These are phyloP conservation scores for Diphyllodes magnificus DNA, from an alignment of 2,113 vertebrate species.

Conservation along the genomic window DNA sequence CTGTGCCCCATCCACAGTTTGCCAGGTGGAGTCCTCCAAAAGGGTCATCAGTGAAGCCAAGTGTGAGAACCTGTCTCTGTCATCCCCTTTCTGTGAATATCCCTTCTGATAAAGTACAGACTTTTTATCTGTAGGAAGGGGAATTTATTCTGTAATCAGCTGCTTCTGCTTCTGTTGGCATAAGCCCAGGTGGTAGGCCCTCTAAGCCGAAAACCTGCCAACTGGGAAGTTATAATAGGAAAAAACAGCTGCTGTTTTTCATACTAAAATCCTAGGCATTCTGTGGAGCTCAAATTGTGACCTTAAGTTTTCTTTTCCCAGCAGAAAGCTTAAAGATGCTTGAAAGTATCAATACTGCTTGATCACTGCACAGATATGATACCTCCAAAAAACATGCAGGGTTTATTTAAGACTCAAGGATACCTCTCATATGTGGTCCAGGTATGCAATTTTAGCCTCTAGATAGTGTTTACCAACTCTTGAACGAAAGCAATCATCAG, in stretches of 20 bases:
- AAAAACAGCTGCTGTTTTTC: conserved; percentile 34
- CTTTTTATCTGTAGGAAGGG: neutral
- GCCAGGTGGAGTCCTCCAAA: neutral
- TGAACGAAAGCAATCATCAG: neutral
- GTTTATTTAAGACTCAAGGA: neutral
- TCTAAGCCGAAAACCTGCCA: neutral
- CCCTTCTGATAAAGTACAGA: neutral
- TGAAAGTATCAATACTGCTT: neutral
- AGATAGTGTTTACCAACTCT: neutral
- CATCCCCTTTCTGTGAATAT: neutral
- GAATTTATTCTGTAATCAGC: neutral
- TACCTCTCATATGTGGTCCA: neutral
- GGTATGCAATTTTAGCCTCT: neutral
- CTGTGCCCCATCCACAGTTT: rapidly evolving
- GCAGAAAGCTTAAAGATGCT: neutral
- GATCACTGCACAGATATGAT: neutral
- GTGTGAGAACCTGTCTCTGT: neutral
- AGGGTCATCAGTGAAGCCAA: rapidly evolving
- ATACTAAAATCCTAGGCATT: neutral
- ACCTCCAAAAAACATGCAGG: neutral
- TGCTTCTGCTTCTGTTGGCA: neutral
- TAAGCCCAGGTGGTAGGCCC: neutral
- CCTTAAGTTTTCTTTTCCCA: neutral
- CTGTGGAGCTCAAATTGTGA: neutral
- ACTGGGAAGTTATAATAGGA: neutral